These are phyloP conservation scores for Mantis religiosa DNA, from an alignment of 2,888 invertebrate genomes.

Conservation along the genomic window DNA sequence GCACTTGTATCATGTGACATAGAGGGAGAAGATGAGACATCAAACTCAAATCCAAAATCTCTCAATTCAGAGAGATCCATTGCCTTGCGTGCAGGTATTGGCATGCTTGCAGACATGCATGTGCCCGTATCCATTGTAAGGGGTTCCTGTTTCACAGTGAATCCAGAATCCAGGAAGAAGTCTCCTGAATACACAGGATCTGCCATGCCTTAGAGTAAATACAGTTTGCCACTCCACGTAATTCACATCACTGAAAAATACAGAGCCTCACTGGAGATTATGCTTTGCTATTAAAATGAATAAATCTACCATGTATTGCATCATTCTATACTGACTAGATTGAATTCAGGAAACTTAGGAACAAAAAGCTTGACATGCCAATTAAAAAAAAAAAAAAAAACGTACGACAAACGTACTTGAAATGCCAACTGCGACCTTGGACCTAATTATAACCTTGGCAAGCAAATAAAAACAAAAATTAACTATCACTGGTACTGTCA, in stretches of 20 bases:
- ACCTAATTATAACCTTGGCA: slow-evolving; percentile 20
- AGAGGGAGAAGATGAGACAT: slow-evolving; percentile 54
- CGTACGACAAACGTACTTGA: background rate
- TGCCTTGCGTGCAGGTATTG: slow-evolving; percentile 57
- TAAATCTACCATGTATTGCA: background rate
- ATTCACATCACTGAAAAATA: background rate
- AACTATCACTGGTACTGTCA: background rate
- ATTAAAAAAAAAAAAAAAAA: background rate
- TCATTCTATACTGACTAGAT: background rate
- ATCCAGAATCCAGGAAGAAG: slow-evolving; percentile 58
- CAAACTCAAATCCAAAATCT: slow-evolving; percentile 56
- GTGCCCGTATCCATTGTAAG: slow-evolving; percentile 44
- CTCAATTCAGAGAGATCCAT: slow-evolving; percentile 41
- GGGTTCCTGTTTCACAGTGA: slow-evolving; percentile 61
- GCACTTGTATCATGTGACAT: slow-evolving; percentile 39
- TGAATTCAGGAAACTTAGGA: background rate
- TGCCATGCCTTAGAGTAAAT: slow-evolving; percentile 47
- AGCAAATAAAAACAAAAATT: background rate
- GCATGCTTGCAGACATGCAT: slow-evolving; percentile 56
- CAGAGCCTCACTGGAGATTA: background rate
- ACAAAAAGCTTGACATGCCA: background rate
- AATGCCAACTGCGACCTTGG: slow-evolving; percentile 10
- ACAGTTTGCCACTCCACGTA: background rate
- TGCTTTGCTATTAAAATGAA: background rate
- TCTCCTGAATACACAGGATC: slow-evolving; percentile 58